Evolutionary conservation across 2,888 invertebrate species (phyloP).

Genomic region (Spodoptera picta): DNA sequence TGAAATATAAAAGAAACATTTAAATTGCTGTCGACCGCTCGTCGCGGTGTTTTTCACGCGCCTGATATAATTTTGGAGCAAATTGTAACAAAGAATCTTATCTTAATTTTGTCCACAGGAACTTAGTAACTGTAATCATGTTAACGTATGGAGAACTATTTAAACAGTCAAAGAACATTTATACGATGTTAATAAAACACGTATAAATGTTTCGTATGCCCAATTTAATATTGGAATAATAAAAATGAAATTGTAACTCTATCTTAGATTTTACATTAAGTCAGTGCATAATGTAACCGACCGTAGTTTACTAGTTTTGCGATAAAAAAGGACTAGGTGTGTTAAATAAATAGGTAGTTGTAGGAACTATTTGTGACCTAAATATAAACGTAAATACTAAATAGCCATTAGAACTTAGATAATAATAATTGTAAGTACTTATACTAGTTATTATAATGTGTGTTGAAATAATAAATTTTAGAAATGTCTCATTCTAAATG

Average conservation of each 20-base stretch:
- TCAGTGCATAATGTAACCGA: not conserved
- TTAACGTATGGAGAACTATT: constrained; percentile 35
- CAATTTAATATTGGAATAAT: constrained; percentile 61
- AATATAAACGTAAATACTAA: too few species aligned
- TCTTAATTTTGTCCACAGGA: not conserved
- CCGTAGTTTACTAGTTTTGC: not conserved
- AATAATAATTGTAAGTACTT: too few species aligned
- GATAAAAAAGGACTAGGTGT: too few species aligned
- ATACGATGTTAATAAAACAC: constrained; percentile 36
- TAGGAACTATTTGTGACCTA: not conserved
- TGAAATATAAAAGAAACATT: not conserved
- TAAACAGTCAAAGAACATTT: constrained; percentile 62
- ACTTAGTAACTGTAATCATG: constrained; percentile 14
- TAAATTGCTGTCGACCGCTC: too few species aligned
- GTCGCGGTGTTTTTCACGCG: constrained; percentile 22
- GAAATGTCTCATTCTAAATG: too few species aligned
- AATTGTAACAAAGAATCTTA: constrained; percentile 9
- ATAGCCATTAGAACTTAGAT: too few species aligned
- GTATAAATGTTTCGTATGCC: constrained; percentile 62
- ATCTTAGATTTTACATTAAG: constrained; percentile 13
- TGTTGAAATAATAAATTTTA: too few species aligned
- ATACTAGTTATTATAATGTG: too few species aligned
- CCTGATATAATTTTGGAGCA: constrained; percentile 52
- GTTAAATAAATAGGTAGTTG: too few species aligned
- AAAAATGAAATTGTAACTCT: constrained; percentile 16